Evolutionary conservation across 2,113 vertebrate species (phyloP), one percentile per base, ranked within the genome.

Genomic region (Triplophysa tibetana): DNA sequence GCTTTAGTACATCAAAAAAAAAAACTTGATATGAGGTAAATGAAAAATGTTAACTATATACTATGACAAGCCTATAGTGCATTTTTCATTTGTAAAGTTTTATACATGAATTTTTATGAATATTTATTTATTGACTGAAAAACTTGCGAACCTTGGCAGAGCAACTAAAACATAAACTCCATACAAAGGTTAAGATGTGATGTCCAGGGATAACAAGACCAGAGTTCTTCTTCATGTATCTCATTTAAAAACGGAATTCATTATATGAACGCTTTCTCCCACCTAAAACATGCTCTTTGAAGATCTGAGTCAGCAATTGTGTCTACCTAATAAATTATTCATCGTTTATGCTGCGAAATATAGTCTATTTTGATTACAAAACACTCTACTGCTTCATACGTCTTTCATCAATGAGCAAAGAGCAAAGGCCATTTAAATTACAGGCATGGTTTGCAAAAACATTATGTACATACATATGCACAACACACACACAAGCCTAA

Each of bases 271-370:
- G n/a, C 82, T 78, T 56, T 75, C 8, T 48, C 74, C 19, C 73
- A 38, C 38, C 79, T 33, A 69, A 81, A 84, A 77, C 56, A 68
- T 64, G 45, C 66, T 77, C 78, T 85, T 88, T 86, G 84, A 88
- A 81, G 78, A 84, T 81, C 79, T 26, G 75, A 87, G 84, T 88
- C 86, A 89, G 81, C 83, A 84, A 50, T 79, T 85, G 83, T 82
- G 73, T 81, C 84, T 64, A 54, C 21, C 69, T 82, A 48, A 87
- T 89, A 83, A 86, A 90, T 89, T 81, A 90, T 87, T 80, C 29
- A 86, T 85, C 43, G n/a, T 16, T 75, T 61, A 79, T 74, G 78
- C 66, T 50, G 72, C 26, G 60, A 76, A 77, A 83, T 62, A 69
- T 81, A 62, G 60, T 78, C 0, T 82, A 85, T 75, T 84, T 75